phyloP scores from a whole-genome alignment of 1,140 invertebrate genomes.

The Physella acuta region DNA sequence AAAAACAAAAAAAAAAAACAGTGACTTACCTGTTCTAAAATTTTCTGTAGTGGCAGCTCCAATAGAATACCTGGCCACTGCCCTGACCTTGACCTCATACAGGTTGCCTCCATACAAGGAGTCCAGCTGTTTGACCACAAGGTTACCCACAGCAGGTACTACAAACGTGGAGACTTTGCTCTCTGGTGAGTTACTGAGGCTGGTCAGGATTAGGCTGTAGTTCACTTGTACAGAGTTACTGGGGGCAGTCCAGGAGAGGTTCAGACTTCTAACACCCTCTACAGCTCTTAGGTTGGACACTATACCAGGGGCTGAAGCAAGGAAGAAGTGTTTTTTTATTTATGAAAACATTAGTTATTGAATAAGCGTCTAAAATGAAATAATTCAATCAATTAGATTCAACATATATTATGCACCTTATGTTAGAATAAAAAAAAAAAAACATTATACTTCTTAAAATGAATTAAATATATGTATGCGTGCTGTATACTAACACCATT shows the following conservation, averaged over 20 bases:
- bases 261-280: constrained; percentile 14
- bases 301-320: constrained; percentile 8
- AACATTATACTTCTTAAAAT: no score
- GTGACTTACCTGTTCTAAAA: constrained; percentile 3
- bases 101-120: constrained; percentile 3
- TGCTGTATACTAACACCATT: no score
- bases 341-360: no score
- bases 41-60: constrained; percentile 10
- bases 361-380: no score
- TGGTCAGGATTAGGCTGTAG: constrained; percentile 22
- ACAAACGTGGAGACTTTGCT: not conserved
- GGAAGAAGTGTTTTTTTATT: no score
- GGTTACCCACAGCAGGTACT: not conserved
- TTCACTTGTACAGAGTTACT: not conserved
- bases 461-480: no score
- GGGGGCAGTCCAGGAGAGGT: constrained; percentile 16
- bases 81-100: not conserved
- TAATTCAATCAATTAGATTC: no score
- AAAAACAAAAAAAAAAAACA: constrained; percentile 11
- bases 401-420: no score
- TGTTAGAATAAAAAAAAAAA: no score
- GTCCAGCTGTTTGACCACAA: constrained; percentile 1
- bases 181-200: not conserved
- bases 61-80: constrained; percentile 8
- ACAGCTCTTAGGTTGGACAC: constrained; percentile 6